Base-by-base conservation (phyloP, 2,888 invertebrate species). In the Ichneumoninae sp. region DNA sequence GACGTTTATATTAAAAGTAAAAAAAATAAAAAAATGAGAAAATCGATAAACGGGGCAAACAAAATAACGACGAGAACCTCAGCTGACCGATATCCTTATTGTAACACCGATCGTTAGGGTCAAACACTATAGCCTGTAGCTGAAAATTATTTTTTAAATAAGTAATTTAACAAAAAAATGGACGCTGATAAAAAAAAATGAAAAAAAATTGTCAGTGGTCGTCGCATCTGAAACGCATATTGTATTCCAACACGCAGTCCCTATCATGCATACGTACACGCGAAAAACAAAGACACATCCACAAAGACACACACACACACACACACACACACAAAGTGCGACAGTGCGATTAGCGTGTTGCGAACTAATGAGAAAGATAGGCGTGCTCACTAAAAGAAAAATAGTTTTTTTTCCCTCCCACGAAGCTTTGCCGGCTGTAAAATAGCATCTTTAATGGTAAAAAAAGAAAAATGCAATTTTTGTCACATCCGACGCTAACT, bases 351-450 rank as follows among this genome's bases (percentile, higher is more conserved):
- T 82, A 83, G 86, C 89, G 90, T 90, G 90, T 91, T 90, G 87
- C 88, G 85, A 88, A 88, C 87, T 88, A 86, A 91, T 91, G 92
- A 91, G 90, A 91, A 91, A 91, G 91, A 91, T 91, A 90, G 90
- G 91, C 89, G 90, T 91, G 85, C 87, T 89, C 86, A 81, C 79
- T 69, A 83, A 84, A 85, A 83, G 66, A 60, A 86, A 81, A 68
- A 54, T 81, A 74, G 78, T 78, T 78, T 78, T 69, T 69, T 79
- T 66, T 52, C 76, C 66, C 63, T 75, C 50, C 33, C 65, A 68
- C 73, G 33, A 77, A 75, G 71, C 75, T 63, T 63, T 73, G 77
- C 77, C 81, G 68, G 83, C 68, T 84, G 68, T 44, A 66, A 74
- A 75, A 81, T 66, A 66, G 63, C 73, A 22, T 65, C 47, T 76